Percentiles rank a stretch among this genome's conserved stretches.
phyloP scores from a whole-genome alignment of 2,888 invertebrate genomes.

The Blera fallax region DNA sequence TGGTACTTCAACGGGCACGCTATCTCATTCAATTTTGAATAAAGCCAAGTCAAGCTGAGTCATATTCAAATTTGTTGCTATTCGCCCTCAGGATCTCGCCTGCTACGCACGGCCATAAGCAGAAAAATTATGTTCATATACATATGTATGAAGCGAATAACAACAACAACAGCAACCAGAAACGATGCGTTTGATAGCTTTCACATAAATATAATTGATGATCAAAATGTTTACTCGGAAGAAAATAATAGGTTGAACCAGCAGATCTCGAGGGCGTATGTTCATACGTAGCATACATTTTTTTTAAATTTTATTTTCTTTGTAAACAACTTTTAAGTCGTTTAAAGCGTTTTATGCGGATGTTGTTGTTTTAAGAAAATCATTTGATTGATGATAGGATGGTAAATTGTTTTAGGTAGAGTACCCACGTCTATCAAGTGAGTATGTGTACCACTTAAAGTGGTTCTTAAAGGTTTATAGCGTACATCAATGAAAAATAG shows the following conservation, averaged over 20 bases:
- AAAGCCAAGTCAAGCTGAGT: background rate
- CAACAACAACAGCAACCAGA: background rate
- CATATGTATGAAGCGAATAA: background rate
- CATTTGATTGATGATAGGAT: constrained; percentile 9
- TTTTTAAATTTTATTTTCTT: background rate
- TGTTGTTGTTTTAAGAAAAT: background rate
- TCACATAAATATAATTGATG: constrained; percentile 26
- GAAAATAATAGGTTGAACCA: background rate
- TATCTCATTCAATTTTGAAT: background rate
- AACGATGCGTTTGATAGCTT: constrained; percentile 10
- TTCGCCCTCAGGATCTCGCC: background rate
- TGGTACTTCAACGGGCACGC: background rate
- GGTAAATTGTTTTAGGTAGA: background rate
- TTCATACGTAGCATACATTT: background rate
- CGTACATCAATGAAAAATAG: constrained; percentile 4
- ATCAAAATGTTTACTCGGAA: constrained; percentile 11
- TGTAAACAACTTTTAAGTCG: constrained; percentile 22
- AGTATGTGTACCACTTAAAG: background rate
- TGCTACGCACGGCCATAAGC: background rate
- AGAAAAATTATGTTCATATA: background rate
- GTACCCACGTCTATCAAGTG: too few species aligned
- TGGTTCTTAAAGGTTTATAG: background rate
- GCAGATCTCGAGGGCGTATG: constrained; percentile 5
- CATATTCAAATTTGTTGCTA: constrained; percentile 9
- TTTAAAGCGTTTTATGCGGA: constrained; percentile 15